Conservation (phyloP, 2,113 vertebrate species). For the Ascaphus truei region DNA sequence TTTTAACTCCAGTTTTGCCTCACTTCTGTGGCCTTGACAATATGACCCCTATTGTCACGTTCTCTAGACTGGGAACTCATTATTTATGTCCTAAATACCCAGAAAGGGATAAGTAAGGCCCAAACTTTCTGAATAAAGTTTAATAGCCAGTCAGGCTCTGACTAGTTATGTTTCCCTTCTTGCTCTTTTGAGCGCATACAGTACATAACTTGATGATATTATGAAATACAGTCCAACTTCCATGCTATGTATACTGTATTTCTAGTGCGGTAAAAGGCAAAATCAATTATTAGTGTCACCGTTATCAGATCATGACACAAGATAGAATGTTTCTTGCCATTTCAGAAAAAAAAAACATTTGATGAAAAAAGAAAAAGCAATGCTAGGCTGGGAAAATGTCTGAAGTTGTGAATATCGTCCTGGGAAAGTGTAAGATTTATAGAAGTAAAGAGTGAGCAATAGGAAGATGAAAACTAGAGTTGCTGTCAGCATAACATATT, state of each 20-base stretch:
- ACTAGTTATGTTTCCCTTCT: no score
- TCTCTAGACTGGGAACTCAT: no score
- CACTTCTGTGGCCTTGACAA: no score
- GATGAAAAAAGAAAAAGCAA: neutral
- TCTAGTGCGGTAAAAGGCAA: neutral
- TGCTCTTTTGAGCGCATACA: no score
- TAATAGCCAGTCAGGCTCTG: no score
- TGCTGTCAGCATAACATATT: conserved; percentile 23
- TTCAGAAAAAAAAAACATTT: conserved; percentile 2
- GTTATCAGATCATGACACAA: neutral
- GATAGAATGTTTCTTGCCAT: neutral
- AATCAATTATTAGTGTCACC: fast-evolving
- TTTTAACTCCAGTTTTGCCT: no score
- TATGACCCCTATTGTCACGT: no score
- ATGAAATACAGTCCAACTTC: neutral
- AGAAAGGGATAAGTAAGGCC: no score
- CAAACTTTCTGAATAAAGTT: no score
- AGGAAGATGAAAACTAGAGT: neutral
- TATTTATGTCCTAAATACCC: no score
- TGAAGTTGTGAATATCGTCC: neutral
- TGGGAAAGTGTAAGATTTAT: neutral
- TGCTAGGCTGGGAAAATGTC: neutral
- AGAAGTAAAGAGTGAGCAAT: neutral
- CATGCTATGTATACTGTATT: neutral
- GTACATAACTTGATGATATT: no score